Evolutionary conservation across 2,888 invertebrate species (phyloP).

Genomic region (Pharmacophagus antenor): DNA sequence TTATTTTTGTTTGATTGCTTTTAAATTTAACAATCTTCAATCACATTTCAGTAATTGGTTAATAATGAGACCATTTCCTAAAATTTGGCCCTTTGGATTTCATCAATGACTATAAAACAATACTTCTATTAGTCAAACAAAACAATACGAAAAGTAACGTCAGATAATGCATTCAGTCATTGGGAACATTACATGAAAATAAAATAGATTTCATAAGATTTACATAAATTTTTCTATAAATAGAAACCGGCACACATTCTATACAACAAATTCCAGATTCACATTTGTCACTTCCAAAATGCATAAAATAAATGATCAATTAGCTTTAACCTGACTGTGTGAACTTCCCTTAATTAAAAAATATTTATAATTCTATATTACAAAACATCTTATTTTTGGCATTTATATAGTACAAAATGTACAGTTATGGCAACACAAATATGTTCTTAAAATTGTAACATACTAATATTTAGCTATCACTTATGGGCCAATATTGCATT

Average conservation of each 20-base stretch:
- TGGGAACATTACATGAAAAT: constrained; percentile 36
- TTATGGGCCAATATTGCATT: neutral
- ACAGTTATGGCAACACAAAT: constrained; percentile 36
- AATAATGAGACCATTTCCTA: constrained; percentile 14
- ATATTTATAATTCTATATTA: constrained; percentile 38
- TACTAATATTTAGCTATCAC: neutral
- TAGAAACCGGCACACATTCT: constrained; percentile 30
- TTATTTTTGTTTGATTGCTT: constrained; percentile 53
- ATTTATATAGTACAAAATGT: constrained; percentile 56
- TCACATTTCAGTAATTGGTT: constrained; percentile 39
- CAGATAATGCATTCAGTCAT: constrained; percentile 47
- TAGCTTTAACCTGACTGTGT: constrained; percentile 18
- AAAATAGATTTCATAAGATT: constrained; percentile 32
- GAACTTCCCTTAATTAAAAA: constrained; percentile 29
- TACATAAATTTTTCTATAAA: constrained; percentile 27
- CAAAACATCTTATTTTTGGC: constrained; percentile 52
- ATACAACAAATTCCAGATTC: constrained; percentile 8
- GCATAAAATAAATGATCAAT: constrained; percentile 15
- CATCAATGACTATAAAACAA: constrained; percentile 38
- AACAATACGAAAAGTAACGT: constrained; percentile 37
- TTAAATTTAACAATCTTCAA: constrained; percentile 41
- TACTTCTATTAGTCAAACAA: constrained; percentile 40
- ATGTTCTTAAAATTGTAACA: constrained; percentile 27
- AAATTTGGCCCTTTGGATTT: constrained; percentile 2
- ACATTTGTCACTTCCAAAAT: constrained; percentile 19